Base-by-base conservation (phyloP, 2,797 vertebrate species). In the Neomorphus geoffroyi region DNA sequence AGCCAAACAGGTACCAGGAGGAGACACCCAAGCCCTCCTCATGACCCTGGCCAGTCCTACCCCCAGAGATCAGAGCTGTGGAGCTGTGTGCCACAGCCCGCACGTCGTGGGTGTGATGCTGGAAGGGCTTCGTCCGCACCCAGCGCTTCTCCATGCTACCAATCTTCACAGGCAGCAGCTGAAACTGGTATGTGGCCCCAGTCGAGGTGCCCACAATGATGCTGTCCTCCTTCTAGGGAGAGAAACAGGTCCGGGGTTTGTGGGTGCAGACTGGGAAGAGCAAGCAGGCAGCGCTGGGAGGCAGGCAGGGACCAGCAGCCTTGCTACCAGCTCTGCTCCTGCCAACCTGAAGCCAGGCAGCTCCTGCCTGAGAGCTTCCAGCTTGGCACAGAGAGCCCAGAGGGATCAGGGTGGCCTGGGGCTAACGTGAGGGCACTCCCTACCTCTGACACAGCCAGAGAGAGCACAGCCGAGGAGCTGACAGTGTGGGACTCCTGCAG, bases 21-120 rank as follows among this genome's bases (percentile, higher is more conserved):
- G 24, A 37, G 8, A 54, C 9, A 16, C 2, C 14, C 12, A 3
- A 46, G 45, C 64, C n/a, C 5, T 0, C 51, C 75, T 8, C 0
- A 12, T 17, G 64, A 4, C 6, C 2, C 1, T 3, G 0, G 1
- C n/a, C 46, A 3, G 15, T 10, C 93, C 13, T 93, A 99, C 99
- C 99, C 98, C 99, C 99, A 3, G 99, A 99, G 61, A 99, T 98
- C 71, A 99, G 96, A 0, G 98, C 98, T 0, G 96, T 98, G 0
- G 98, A 97, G 8, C 98, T 98, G 97, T 99, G 99, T 0, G 94
- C 98, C 74, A 99, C 98, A 0, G 98, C 98, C 35, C 98, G 97
- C 80, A 99, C 99, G 0, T 99, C 99, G 1, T 99, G 99, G 0
- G 98, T 98, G 97, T 99, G 99, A 95, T 98, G 98, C 92, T 98